Conservation (phyloP, 2,113 vertebrate species). For the Festucalex cinctus region DNA sequence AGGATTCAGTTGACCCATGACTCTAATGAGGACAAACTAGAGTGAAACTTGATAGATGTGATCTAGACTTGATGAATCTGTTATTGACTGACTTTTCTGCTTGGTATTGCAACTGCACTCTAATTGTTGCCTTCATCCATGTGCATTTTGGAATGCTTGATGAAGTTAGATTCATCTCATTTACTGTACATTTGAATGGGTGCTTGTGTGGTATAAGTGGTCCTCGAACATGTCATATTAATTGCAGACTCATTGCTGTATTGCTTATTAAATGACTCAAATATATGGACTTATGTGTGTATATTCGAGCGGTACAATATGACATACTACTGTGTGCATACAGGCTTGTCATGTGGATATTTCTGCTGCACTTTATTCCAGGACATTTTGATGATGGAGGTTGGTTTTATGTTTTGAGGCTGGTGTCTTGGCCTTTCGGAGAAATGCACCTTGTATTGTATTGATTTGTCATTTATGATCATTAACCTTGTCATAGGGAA, state of each 20-base stretch:
- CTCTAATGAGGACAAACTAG: too few relatives aligned
- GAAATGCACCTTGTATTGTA: constrained; percentile 2
- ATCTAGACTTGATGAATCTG: too few relatives aligned
- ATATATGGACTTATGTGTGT: background rate
- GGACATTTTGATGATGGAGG: background rate
- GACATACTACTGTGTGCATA: background rate
- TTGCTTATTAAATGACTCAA: background rate
- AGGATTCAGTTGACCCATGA: too few relatives aligned
- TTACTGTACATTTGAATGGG: too few relatives aligned
- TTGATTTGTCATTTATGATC: constrained; percentile 42
- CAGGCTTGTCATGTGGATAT: background rate
- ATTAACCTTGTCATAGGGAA: constrained; percentile 55
- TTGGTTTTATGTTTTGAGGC: too few relatives aligned
- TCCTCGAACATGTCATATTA: background rate
- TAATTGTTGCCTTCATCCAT: too few relatives aligned
- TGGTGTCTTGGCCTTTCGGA: too few relatives aligned
- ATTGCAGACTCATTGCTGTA: background rate
- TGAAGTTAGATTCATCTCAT: too few relatives aligned
- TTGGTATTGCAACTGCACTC: too few relatives aligned
- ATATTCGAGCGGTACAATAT: background rate
- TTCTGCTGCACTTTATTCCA: background rate
- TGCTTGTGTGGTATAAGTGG: background rate
- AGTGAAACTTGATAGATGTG: too few relatives aligned
- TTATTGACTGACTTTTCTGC: too few relatives aligned
- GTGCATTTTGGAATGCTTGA: too few relatives aligned